These are phyloP conservation scores for Neocrepidodera transversa DNA, from an alignment of 2,888 invertebrate species.

Conservation along the genomic window DNA sequence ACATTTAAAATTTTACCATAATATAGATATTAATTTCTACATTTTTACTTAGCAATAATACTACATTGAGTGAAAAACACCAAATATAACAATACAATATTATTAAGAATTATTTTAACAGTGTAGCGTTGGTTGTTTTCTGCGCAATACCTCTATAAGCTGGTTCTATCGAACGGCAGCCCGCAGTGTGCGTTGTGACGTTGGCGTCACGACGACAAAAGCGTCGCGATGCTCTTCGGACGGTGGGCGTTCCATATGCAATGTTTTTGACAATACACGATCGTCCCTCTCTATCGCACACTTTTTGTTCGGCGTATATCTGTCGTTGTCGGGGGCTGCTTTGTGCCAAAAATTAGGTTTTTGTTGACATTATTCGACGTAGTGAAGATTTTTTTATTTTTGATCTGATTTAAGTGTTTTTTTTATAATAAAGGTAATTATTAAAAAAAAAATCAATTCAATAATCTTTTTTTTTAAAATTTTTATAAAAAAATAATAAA, in stretches of 20 bases:
- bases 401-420: no score
- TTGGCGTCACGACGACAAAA: conserved; percentile 27
- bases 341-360: conserved; percentile 48
- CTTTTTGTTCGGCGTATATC: conserved; percentile 29
- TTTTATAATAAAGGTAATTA: no score
- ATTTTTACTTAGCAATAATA: no score
- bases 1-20: no score
- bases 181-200: conserved; percentile 52
- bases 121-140: neutral
- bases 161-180: conserved; percentile 48
- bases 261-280: conserved; percentile 49
- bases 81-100: no score
- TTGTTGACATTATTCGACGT: conserved; percentile 32
- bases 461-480: no score
- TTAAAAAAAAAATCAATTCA: no score
- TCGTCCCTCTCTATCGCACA: conserved; percentile 46
- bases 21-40: no score
- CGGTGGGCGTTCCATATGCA: conserved; percentile 51
- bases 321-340: conserved; percentile 38
- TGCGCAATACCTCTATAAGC: conserved; percentile 43
- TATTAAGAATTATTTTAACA: no score
- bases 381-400: no score
- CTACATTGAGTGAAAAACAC: no score
- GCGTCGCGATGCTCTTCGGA: conserved; percentile 42
- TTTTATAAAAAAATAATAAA: no score